Conservation (phyloP, 2,888 invertebrate genomes). For the Phalera bucephala region DNA sequence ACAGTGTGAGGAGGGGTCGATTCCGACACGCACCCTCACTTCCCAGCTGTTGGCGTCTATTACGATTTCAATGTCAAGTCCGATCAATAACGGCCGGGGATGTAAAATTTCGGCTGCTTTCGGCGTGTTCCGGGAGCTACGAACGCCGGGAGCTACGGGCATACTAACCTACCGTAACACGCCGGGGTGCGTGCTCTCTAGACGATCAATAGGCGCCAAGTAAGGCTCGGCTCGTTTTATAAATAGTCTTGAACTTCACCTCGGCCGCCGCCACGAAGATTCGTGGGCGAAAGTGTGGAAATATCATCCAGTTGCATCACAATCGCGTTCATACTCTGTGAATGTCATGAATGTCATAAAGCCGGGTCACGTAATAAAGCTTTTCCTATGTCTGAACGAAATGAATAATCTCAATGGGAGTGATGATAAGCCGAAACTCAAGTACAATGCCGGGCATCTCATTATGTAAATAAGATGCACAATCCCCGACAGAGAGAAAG, state of each 20-base stretch:
- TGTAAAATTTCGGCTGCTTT: conserved; percentile 77
- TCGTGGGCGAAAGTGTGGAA: conserved; percentile 68
- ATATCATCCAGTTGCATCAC: conserved; percentile 53
- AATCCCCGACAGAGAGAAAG: conserved; percentile 63
- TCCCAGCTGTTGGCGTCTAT: conserved; percentile 79
- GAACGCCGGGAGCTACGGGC: conserved; percentile 56
- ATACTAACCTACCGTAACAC: conserved; percentile 82
- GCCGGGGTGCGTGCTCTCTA: conserved; percentile 68
- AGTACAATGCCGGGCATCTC: conserved; percentile 58
- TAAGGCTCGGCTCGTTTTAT: conserved; percentile 73
- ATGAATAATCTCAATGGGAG: conserved; percentile 49
- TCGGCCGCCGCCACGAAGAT: conserved; percentile 52
- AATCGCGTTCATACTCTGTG: conserved; percentile 26
- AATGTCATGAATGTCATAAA: conserved; percentile 26
- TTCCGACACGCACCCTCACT: conserved; percentile 66
- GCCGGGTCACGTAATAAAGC: conserved; percentile 20
- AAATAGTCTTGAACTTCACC: conserved; percentile 82
- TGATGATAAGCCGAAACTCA: conserved; percentile 54
- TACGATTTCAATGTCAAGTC: conserved; percentile 82
- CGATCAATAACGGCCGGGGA: conserved; percentile 80
- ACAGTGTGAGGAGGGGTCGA: conserved; percentile 51
- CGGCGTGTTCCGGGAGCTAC: conserved; percentile 75
- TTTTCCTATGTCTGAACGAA: conserved; percentile 37
- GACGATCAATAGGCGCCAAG: conserved; percentile 75
- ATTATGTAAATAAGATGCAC: conserved; percentile 74